phyloP scores from a whole-genome alignment of 2,888 invertebrate species.

The Oscheius sp. region DNA sequence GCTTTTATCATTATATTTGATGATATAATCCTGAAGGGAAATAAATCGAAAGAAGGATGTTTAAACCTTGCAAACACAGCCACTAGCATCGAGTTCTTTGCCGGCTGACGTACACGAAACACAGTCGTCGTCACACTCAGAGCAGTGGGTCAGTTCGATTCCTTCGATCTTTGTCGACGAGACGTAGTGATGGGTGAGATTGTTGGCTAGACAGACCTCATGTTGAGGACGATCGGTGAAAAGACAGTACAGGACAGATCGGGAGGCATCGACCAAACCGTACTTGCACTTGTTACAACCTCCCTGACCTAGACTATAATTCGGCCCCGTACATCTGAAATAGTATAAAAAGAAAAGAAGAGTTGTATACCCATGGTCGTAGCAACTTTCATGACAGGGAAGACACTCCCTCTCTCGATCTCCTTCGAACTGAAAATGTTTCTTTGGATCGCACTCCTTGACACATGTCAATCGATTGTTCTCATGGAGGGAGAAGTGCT shows the following conservation, averaged over 20 bases:
- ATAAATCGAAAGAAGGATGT: not conserved
- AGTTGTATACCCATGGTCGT: conserved; percentile 26
- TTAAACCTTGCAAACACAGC: conserved; percentile 37
- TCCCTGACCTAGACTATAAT: conserved; percentile 81
- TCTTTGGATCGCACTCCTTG: conserved; percentile 4
- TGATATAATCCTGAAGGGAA: conserved; percentile 10
- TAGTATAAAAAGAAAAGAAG: not conserved
- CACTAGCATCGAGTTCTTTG: conserved; percentile 13
- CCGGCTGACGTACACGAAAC: conserved; percentile 42
- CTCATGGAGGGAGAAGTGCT: not conserved
- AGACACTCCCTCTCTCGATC: conserved; percentile 21
- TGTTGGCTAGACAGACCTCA: conserved; percentile 40
- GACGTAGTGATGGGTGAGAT: conserved; percentile 38
- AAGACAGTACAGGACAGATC: conserved; percentile 20
- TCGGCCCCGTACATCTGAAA: conserved; percentile 86
- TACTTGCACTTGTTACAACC: conserved; percentile 91
- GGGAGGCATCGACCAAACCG: conserved; percentile 79
- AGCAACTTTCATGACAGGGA: conserved; percentile 33
- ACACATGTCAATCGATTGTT: conserved; percentile 2
- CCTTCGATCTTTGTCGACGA: conserved; percentile 29
- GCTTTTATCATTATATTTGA: not conserved
- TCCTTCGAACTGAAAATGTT: conserved; percentile 10
- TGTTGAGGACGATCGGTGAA: not conserved
- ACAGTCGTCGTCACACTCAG: conserved; percentile 49
- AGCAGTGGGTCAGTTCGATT: conserved; percentile 44